A percentile compares a stretch with the other conserved stretches of the same genome.
Evolutionary conservation across 2,888 invertebrate species (phyloP).

Genomic region (Andrena bicolor): DNA sequence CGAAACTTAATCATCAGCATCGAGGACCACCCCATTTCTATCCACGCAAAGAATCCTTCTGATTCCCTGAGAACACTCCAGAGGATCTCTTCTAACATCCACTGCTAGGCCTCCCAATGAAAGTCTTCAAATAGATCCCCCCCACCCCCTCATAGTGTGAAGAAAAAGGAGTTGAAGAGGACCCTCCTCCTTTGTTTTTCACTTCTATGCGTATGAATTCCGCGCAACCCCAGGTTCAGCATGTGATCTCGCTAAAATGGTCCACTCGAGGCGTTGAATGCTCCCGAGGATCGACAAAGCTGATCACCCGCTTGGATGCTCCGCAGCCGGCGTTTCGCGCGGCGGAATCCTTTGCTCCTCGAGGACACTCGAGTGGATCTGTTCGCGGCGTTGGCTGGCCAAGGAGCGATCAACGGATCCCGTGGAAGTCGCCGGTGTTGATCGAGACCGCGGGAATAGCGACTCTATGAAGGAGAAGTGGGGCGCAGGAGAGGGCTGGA

Average conservation of each 20-base stretch:
- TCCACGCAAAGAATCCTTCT: no score
- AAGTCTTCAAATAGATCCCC: no score
- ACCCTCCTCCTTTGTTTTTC: no score
- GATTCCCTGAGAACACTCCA: no score
- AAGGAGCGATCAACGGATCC: conserved; percentile 36
- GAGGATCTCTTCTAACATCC: no score
- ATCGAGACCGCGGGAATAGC: conserved; percentile 41
- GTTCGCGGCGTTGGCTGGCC: conserved; percentile 14
- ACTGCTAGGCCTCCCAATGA: no score
- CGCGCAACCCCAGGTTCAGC: background rate
- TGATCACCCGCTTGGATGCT: background rate
- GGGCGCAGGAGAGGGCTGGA: background rate
- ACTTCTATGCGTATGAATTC: no score
- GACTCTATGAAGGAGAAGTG: conserved; percentile 26
- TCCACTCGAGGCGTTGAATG: background rate
- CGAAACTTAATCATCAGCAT: no score
- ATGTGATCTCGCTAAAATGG: background rate
- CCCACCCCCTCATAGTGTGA: no score
- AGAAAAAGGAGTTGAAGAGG: no score
- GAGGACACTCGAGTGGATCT: conserved; percentile 41
- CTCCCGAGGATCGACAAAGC: background rate
- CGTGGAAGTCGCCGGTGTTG: conserved; percentile 36
- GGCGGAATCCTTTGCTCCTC: conserved; percentile 16
- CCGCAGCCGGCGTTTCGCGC: background rate
- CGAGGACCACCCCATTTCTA: no score